Conservation (phyloP, 2,113 vertebrate genomes). For the Salvelinus fontinalis region DNA sequence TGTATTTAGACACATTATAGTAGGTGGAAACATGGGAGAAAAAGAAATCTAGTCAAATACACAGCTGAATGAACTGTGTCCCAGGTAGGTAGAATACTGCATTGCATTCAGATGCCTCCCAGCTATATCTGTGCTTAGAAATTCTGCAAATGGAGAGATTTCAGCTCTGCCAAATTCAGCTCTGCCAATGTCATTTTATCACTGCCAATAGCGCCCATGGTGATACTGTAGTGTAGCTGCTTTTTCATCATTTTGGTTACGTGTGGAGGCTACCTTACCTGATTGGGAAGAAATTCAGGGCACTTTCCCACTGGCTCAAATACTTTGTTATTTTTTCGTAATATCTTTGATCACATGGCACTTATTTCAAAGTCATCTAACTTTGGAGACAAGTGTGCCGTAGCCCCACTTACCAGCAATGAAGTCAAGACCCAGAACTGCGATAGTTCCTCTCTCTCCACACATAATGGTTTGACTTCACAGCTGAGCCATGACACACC, state of each 20-base stretch:
- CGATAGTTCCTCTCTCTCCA: slow-evolving; percentile 27
- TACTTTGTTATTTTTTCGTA: slow-evolving; percentile 40
- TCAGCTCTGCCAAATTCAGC: slow-evolving; percentile 30
- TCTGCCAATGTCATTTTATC: slow-evolving; percentile 45
- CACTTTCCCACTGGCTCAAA: slow-evolving; percentile 45
- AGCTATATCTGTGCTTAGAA: slow-evolving; percentile 47
- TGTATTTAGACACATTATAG: too few species aligned
- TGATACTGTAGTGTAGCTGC: not conserved
- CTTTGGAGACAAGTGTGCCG: slow-evolving; percentile 35
- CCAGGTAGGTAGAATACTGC: too few species aligned
- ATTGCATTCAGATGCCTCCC: slow-evolving; percentile 6
- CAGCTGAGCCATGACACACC: slow-evolving; percentile 27
- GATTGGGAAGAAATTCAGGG: slow-evolving; percentile 52
- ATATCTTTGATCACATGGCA: not conserved
- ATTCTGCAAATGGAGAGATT: slow-evolving; percentile 57
- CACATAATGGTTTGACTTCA: slow-evolving; percentile 39
- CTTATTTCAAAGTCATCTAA: not conserved
- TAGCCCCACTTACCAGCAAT: slow-evolving; percentile 35
- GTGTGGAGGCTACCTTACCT: slow-evolving; percentile 28
- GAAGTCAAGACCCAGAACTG: slow-evolving; percentile 3
- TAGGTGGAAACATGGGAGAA: too few species aligned
- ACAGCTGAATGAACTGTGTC: too few species aligned
- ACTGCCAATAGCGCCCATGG: slow-evolving; percentile 35
- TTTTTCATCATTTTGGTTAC: not conserved
- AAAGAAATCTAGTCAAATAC: too few species aligned